Base-by-base conservation (phyloP, 2,797 vertebrate species). In the Lacerta agilis region DNA sequence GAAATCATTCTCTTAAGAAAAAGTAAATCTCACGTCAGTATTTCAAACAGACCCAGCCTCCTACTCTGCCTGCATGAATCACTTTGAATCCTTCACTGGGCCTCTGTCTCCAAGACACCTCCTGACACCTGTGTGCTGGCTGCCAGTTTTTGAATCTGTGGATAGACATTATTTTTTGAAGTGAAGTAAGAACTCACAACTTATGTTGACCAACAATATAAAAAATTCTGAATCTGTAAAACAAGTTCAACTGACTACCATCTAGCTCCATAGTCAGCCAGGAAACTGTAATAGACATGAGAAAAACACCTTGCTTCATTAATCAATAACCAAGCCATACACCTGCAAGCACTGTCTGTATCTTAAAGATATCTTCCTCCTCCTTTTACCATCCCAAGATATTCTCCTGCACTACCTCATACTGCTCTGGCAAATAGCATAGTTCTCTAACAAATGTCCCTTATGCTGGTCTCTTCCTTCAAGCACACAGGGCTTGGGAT, bases 1-100 rank as follows among this genome's bases (percentile, higher is more conserved):
- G 64, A 71, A 79, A 77, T 45, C 83, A 92, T 79, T 87, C 80
- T 83, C 83, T 90, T 79, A 61, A 77, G 83, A 95, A 80, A 73
- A 79, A 13, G 49, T 23, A 91, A 23, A 85, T 13, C 33, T 23
- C 38, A 88, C n/a, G 55, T 78, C 69, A 64, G 20, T 79, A 55
- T 29, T 87, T 82, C 41, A 36, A 49, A 43, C 3, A 82, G 55
- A 82, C 1, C 29, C 4, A n/a, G 33, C 17, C 5, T 58, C 45
- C 36, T 45, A 45, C 84, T 72, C 27, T 17, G 4, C n/a, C 38
- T 61, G n/a, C 25, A 43, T 23, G 2, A 73, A 81, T 61, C 27
- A 61, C 78, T 64, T 20, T 2, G 58, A 5, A 29, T 41, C 55
- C 36, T 75, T 38, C n/a, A 29, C 17, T 64, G 45, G 27, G 29